Percentiles rank a stretch among this genome's conserved stretches.
These are phyloP conservation scores for Lycocorax pyrrhopterus DNA, from an alignment of 2,113 vertebrate genomes.

Conservation along the genomic window DNA sequence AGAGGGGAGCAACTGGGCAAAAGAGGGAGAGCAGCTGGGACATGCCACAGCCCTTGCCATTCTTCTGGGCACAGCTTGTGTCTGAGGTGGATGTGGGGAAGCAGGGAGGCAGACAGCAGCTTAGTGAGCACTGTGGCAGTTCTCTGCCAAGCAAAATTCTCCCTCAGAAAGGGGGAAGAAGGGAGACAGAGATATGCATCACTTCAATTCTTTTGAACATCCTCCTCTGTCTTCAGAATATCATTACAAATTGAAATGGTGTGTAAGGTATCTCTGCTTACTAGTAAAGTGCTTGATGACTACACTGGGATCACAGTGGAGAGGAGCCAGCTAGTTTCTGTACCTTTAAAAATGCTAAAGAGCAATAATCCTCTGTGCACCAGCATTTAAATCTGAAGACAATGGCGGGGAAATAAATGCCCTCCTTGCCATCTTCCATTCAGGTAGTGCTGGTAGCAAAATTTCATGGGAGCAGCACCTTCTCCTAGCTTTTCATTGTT, in stretches of 20 bases:
- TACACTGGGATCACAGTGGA: neutral
- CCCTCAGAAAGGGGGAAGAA: neutral
- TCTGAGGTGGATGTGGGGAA: neutral
- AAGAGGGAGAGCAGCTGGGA: neutral
- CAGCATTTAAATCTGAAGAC: neutral
- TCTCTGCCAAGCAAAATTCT: neutral
- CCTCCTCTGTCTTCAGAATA: neutral
- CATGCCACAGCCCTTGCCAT: neutral
- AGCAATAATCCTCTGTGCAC: neutral
- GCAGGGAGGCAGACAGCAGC: neutral
- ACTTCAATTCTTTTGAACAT: neutral
- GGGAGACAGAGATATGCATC: neutral
- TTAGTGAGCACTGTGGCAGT: rapidly evolving
- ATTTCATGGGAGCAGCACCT: neutral
- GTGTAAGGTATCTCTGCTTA: neutral
- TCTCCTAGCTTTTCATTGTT: neutral
- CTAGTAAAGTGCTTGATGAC: neutral
- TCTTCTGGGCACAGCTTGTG: neutral
- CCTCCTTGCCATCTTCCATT: neutral
- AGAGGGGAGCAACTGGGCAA: neutral
- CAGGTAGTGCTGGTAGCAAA: neutral
- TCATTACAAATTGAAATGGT: neutral
- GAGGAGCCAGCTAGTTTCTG: neutral
- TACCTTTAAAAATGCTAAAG: neutral
- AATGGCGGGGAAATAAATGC: neutral